These are phyloP conservation scores for Cyprinus carpio DNA, from an alignment of 2,113 vertebrate genomes.

Conservation along the genomic window DNA sequence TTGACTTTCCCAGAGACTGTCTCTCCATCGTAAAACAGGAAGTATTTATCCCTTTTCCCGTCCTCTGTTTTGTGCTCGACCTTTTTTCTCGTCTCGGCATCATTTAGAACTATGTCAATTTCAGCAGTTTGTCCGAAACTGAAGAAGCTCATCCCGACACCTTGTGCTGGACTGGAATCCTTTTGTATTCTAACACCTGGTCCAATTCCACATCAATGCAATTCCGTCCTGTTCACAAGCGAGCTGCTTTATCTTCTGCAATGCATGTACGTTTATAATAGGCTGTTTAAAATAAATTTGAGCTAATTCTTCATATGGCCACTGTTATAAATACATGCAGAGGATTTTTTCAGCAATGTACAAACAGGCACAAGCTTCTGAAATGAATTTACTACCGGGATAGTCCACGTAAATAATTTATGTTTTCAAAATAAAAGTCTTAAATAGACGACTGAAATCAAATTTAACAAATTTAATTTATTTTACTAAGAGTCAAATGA, in stretches of 20 bases:
- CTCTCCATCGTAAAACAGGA: slow-evolving; percentile 96
- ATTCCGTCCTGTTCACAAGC: not conserved
- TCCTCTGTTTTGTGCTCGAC: slow-evolving; percentile 96
- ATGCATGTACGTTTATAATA: not conserved
- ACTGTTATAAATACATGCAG: slow-evolving; percentile 9
- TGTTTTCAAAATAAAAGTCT: slow-evolving; percentile 51
- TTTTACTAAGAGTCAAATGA: not conserved
- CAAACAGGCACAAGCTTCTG: slow-evolving; percentile 20
- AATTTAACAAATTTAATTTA: too few relatives aligned
- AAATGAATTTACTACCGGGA: slow-evolving; percentile 31
- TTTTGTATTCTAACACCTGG: slow-evolving; percentile 33
- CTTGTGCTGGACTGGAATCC: slow-evolving; percentile 29
- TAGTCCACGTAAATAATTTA: not conserved
- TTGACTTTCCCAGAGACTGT: slow-evolving; percentile 93
- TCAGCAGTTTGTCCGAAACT: slow-evolving; percentile 95
- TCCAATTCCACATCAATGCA: slow-evolving; percentile 48
- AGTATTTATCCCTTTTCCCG: slow-evolving; percentile 96
- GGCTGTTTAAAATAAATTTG: not conserved
- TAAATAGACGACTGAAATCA: not conserved
- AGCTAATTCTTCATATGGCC: not conserved
- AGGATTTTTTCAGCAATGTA: slow-evolving; percentile 16
- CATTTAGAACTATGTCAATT: slow-evolving; percentile 90
- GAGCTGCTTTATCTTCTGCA: not conserved
- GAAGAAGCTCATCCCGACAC: slow-evolving; percentile 89
- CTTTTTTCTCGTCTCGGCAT: slow-evolving; percentile 87